Evolutionary conservation across 2,888 invertebrate genomes (phyloP).

Genomic region (Willowsia nigromaculata): DNA sequence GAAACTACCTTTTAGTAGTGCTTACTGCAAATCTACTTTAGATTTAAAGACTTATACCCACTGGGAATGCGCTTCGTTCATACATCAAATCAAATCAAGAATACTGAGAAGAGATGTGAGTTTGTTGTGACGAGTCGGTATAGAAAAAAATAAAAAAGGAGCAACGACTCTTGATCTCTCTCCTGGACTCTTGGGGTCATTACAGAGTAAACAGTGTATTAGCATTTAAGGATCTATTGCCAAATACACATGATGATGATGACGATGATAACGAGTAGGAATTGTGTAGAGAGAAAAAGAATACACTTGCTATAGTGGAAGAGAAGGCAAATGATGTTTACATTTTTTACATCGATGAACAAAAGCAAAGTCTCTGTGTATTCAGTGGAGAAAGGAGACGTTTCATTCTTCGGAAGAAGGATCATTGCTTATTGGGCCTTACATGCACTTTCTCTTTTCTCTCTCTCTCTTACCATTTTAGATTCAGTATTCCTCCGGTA

Average conservation of each 20-base stretch:
- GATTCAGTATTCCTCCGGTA: too few species aligned
- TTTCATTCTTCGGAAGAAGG: too few species aligned
- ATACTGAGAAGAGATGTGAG: background rate
- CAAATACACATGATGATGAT: too few species aligned
- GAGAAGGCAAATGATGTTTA: conserved; percentile 41
- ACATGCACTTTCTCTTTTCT: too few species aligned
- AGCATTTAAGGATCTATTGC: too few species aligned
- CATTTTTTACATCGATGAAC: conserved; percentile 25
- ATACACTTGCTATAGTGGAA: too few species aligned
- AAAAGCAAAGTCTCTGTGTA: background rate
- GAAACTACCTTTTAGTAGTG: background rate
- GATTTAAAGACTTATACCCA: background rate
- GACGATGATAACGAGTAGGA: too few species aligned
- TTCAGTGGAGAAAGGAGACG: background rate
- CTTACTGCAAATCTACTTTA: too few species aligned
- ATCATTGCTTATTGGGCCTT: too few species aligned
- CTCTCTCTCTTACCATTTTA: too few species aligned
- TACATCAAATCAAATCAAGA: background rate
- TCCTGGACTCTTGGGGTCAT: conserved; percentile 14
- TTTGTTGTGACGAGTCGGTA: too few species aligned
- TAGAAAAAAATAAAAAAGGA: background rate
- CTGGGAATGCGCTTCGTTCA: background rate
- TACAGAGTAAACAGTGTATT: conserved; percentile 44
- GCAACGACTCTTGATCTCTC: background rate
- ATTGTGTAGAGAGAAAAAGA: too few species aligned